phyloP scores from a whole-genome alignment of 2,888 invertebrate species.

The Hofmannophila pseudospretella region DNA sequence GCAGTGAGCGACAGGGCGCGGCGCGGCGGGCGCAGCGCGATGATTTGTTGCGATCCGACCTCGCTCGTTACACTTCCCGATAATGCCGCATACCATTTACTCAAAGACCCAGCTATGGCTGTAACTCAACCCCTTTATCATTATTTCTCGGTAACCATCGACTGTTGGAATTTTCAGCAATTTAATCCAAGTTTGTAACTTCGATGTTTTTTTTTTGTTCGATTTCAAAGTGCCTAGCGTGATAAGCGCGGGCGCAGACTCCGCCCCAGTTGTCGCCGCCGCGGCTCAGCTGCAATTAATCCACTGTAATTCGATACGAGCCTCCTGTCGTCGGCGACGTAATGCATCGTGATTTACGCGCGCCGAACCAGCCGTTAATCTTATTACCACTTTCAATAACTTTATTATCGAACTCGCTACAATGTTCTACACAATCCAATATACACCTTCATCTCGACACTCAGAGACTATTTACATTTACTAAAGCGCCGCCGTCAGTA shows the following conservation, averaged over 20 bases:
- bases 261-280: constrained; percentile 52
- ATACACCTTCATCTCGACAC: constrained; percentile 46
- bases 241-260: constrained; percentile 37
- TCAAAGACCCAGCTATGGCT: constrained; percentile 47
- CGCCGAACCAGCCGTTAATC: constrained; percentile 69
- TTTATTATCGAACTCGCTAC: constrained; percentile 61
- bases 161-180: constrained; percentile 24
- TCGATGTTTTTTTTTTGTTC: constrained; percentile 6
- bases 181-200: constrained; percentile 23
- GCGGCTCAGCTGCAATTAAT: constrained; percentile 65
- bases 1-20: constrained; percentile 65
- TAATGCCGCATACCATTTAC: constrained; percentile 67
- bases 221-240: constrained; percentile 19
- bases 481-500: constrained; percentile 29
- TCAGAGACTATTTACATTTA: constrained; percentile 43
- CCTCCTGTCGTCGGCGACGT: constrained; percentile 69
- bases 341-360: constrained; percentile 75
- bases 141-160: constrained; percentile 42
- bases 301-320: constrained; percentile 70
- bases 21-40: constrained; percentile 33
- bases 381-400: constrained; percentile 77
- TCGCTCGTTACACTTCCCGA: constrained; percentile 56
- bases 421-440: constrained; percentile 42
- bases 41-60: constrained; percentile 62
- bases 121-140: constrained; percentile 54